Base-by-base conservation (phyloP, 2,797 vertebrate genomes). In the Cyclura pinguis region DNA sequence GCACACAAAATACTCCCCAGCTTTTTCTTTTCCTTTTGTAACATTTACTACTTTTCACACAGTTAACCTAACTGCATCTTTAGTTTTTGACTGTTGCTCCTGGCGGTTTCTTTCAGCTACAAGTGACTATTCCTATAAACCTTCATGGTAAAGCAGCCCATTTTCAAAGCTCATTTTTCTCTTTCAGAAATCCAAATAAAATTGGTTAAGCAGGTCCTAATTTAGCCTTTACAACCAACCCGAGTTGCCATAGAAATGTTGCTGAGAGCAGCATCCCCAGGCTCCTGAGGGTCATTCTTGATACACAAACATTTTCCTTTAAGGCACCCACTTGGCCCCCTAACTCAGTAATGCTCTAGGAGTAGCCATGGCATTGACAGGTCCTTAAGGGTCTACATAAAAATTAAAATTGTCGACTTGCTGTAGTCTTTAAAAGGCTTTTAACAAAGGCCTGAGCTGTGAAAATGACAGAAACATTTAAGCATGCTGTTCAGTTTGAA, bases 311-410 rank as follows among this genome's bases (percentile, higher is more conserved):
- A 62, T 84, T 74, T 87, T 83, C 73, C 50, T 87, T 87, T 89
- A 92, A 92, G 91, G 74, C 62, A 29, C 88, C 62, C 80, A 6
- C 52, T 89, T 89, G 88, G 80, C 62, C n/a, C 74, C 55, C 88
- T 89, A 87, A 89, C 18, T 62, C 80, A 55, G 38, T 86, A 84
- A 69, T 78, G 80, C 84, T 92, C 32, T 13, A 72, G 72, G 80
- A 89, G 72, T 89, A 87, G 72, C 88, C 80, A 62, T 47, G 74
- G 35, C 74, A 12, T 84, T 89, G 50, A 86, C 62, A 78, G 80
- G 73, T 83, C 80, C 72, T 77, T 92, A 92, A 89, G 80, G 85
- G 84, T 67, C 42, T 59, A 62, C 72, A 92, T 89, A 84, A 92
- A 86, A 87, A 87, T 91, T 83, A 76, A 91, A 88, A 89, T 83